Conservation (phyloP, 2,113 vertebrate species). For the Lasiurus borealis region DNA sequence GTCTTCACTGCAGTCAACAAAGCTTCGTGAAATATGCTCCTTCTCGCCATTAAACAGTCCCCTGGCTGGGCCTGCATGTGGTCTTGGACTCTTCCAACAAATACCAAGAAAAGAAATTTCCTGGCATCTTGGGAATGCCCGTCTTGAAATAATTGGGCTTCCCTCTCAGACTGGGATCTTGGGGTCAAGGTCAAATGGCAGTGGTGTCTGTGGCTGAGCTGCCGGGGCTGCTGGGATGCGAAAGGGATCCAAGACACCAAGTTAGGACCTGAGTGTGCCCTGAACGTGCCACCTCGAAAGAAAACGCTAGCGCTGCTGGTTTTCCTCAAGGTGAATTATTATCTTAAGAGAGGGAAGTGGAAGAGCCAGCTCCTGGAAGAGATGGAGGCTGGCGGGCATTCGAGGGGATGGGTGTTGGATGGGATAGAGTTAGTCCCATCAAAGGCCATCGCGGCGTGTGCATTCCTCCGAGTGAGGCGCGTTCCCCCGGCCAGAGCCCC, state of each 20-base stretch:
- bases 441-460: neutral
- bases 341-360: neutral
- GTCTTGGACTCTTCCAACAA: slow-evolving; percentile 37
- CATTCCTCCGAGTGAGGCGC: neutral
- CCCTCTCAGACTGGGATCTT: neutral
- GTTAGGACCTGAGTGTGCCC: neutral
- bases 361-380: neutral
- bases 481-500: neutral
- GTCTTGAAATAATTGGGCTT: slow-evolving; percentile 25
- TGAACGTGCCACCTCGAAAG: neutral
- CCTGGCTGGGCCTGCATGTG: neutral
- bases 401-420: fast-evolving
- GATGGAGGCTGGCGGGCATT: neutral
- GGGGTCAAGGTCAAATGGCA: neutral
- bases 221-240: neutral
- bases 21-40: neutral
- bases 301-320: neutral
- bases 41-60: slow-evolving; percentile 25
- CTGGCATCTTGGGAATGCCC: neutral
- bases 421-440: neutral
- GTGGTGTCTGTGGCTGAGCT: neutral
- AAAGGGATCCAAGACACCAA: neutral
- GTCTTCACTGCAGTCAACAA: neutral
- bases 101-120: slow-evolving; percentile 23
- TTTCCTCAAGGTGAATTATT: neutral